phyloP scores from a whole-genome alignment of 2,888 invertebrate species.

The Aricia artaxerxes region DNA sequence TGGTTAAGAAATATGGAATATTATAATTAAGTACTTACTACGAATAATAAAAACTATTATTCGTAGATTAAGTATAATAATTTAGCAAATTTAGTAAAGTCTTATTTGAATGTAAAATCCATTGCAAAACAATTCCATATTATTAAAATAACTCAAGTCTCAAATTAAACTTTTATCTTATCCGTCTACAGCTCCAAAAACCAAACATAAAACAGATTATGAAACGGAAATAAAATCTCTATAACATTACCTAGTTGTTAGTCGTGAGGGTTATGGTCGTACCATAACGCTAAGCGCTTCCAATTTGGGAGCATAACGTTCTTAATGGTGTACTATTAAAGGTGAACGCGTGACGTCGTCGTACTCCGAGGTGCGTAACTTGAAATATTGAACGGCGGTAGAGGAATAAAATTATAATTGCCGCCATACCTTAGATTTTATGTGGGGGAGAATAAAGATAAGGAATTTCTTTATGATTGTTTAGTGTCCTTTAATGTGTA shows the following conservation, averaged over 20 bases:
- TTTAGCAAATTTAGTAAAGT: too few species aligned
- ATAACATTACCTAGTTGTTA: constrained; percentile 10
- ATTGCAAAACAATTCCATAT: too few species aligned
- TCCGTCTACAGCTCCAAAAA: neutral
- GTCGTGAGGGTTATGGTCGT: neutral
- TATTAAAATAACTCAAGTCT: too few species aligned
- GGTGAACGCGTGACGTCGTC: constrained; percentile 18
- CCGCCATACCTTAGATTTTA: constrained; percentile 1
- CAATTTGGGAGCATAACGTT: constrained; percentile 26
- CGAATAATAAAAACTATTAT: too few species aligned
- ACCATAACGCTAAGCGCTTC: constrained; percentile 18
- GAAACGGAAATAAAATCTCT: neutral
- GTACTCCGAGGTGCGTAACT: constrained; percentile 9
- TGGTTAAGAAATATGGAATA: too few species aligned
- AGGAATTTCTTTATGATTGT: constrained; percentile 16
- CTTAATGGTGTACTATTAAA: constrained; percentile 19
- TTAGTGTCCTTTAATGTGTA: neutral
- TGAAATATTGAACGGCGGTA: constrained; percentile 10
- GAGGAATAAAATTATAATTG: constrained; percentile 9
- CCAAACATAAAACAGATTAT: neutral
- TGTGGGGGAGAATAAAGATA: neutral
- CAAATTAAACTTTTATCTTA: too few species aligned
- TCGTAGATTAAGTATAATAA: too few species aligned
- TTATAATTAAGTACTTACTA: too few species aligned
- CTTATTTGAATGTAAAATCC: too few species aligned